Evolutionary conservation across 2,888 invertebrate genomes (phyloP).

Genomic region (Halictus ligatus): DNA sequence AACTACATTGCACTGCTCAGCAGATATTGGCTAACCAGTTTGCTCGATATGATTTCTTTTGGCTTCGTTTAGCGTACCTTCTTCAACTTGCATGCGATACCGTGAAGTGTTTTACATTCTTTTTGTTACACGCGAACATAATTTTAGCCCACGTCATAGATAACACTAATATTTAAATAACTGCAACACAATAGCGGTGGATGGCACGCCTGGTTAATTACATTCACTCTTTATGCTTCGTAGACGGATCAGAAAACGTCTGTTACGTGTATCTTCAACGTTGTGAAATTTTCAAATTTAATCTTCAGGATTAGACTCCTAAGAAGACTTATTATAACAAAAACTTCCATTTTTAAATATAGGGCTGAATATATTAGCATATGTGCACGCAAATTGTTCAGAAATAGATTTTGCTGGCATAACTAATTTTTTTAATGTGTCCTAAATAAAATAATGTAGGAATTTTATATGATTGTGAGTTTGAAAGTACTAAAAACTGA

Average conservation of each 20-base stretch:
- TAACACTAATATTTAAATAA: conserved; percentile 1
- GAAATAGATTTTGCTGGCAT: background rate
- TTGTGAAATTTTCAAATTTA: background rate
- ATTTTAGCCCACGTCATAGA: conserved; percentile 1
- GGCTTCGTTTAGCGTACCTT: conserved; percentile 17
- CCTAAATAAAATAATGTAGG: background rate
- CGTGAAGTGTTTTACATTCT: conserved; percentile 2
- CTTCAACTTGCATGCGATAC: conserved; percentile 10
- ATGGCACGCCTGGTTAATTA: background rate
- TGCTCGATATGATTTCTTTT: conserved; percentile 22
- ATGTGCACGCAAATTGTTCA: background rate
- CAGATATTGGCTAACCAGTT: conserved; percentile 43
- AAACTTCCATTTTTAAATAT: background rate
- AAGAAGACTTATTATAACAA: background rate
- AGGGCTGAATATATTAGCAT: background rate
- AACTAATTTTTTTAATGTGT: background rate
- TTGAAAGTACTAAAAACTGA: background rate
- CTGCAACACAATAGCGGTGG: background rate
- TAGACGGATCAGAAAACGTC: background rate
- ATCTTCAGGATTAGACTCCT: background rate
- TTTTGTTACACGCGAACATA: conserved; percentile 13
- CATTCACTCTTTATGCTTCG: background rate
- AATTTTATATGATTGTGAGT: background rate
- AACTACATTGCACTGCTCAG: conserved; percentile 27
- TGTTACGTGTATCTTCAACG: background rate